Base-by-base conservation (phyloP, 2,888 invertebrate species). In the Lymantria monacha region DNA sequence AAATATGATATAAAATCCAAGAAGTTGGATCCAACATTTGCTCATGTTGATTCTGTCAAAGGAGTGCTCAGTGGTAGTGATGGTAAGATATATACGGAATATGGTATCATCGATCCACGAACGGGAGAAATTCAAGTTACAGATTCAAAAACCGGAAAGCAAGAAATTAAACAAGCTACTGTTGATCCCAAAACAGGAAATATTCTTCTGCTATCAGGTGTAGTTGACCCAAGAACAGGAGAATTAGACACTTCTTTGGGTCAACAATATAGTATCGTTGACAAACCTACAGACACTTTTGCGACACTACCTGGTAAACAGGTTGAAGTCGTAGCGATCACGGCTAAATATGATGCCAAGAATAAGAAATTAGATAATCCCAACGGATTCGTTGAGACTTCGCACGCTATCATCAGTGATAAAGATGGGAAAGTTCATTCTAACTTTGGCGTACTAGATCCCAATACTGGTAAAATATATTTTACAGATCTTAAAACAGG, bases 371-470 rank as follows among this genome's bases (percentile, higher is more conserved):
- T 94, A 9, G 93, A 93, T 57, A 85, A 92, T 58, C 92, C 93
- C 9, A 92, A 91, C 46, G 93, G 93, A 14, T 91, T 89, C 44
- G 80, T 93, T 33, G 93, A 91, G 63, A 87, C 85, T 1, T 90
- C 90, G 0, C 83, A 85, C 74, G 86, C 87, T 51, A 89, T 94
- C 63, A 93, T 95, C 57, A 94, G 93, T 64, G 94, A 94, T 59
- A 94, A 94, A 82, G 95, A 95, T 41, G 93, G 94, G 55, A 95
- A 94, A 85, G 93, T 95, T 61, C 94, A 95, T 70, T 69, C 93
- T 70, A 83, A 95, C 92, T 78, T 95, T 90, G 83, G 94, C 87
- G 61, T 95, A 85, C 83, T 93, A 12, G 94, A 93, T 59, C 88
- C 90, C 3, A 86, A 94, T 72, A 93, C 92, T 11, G 94, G 94